Evolutionary conservation across 2,797 vertebrate species (phyloP), one percentile per base, ranked within the genome.

Genomic region (Eidolon dupreanum): DNA sequence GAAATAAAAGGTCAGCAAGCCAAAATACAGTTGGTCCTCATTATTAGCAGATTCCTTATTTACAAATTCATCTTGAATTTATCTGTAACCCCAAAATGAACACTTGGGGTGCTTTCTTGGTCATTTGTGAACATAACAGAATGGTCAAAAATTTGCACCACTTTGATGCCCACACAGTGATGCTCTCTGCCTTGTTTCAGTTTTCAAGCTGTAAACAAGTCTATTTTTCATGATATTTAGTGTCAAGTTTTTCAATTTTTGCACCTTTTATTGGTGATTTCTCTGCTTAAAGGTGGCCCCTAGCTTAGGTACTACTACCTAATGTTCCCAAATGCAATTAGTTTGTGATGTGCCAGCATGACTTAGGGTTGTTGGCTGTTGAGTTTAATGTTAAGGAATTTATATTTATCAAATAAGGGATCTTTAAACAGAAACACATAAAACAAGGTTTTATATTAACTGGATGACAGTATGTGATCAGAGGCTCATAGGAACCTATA

Each of bases 1-100:
- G 36, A 87, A 95, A 36, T 46, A 88, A 82, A 86, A 91, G 43
- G 19, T 90, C 38, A 93, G 57, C 51, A 86, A 82, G 33, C 19
- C 38, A 77, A 61, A 84, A 33, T 85, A 51, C 7, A 92, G 10
- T 57, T 33, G 51, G 22, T 70, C 26, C 17, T 94, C 43, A 66
- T 74, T 66, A 87, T 8, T 83, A 95, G 65, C 84, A 28, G 55
- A 51, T 87, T 63, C 13, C 59, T 73, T 81, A 71, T 41, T 88
- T 73, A 59, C 63, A 51, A 70, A 68, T 84, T 95, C 6, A 71
- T 20, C 22, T 46, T 83, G 9, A 92, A 81, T 75, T 82, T 82
- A 24, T 38, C 20, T 55, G 55, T 51, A 78, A 28, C 22, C 20
- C 28, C 38, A 0, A 88, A 59, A 51, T 82, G 24, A 86, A 24